Conservation (phyloP, 2,888 invertebrate genomes). For the Drosophila suboccidentalis region DNA sequence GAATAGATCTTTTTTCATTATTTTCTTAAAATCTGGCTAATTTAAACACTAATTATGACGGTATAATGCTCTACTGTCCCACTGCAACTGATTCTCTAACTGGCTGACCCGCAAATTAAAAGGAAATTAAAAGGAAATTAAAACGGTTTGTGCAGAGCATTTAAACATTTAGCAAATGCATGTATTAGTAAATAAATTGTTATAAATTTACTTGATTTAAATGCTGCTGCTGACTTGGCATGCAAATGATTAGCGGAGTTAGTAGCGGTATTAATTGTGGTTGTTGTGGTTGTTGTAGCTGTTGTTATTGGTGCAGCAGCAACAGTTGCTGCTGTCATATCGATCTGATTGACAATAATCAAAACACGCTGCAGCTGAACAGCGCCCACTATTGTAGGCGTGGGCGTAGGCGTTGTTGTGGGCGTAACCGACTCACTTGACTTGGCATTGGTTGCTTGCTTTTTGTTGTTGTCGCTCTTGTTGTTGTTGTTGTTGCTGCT, state of each 20-base stretch:
- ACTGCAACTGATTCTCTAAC: background rate
- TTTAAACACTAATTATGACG: background rate
- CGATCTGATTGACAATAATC: slow-evolving; percentile 73
- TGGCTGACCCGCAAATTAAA: slow-evolving; percentile 7
- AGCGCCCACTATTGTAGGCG: slow-evolving; percentile 39
- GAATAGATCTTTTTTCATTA: too few relatives aligned
- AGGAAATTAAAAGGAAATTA: slow-evolving; percentile 30
- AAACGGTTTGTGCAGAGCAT: slow-evolving; percentile 1
- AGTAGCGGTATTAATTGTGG: slow-evolving; percentile 52
- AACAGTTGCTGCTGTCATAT: slow-evolving; percentile 46
- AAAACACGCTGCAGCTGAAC: slow-evolving; percentile 56
- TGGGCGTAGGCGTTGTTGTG: slow-evolving; percentile 30
- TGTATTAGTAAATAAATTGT: slow-evolving; percentile 44
- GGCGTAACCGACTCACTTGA: slow-evolving; percentile 73
- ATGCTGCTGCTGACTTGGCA: too few relatives aligned
- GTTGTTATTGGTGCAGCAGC: slow-evolving; percentile 27
- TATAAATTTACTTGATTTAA: slow-evolving; percentile 64
- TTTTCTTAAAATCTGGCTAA: background rate
- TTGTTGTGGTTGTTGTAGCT: slow-evolving; percentile 4
- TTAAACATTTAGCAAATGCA: slow-evolving; percentile 28
- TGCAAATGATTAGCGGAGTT: slow-evolving; percentile 60
- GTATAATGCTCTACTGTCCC: background rate
- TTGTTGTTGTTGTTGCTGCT: slow-evolving; percentile 57
- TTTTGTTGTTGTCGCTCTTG: slow-evolving; percentile 51
- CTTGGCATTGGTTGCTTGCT: slow-evolving; percentile 56